A percentile compares a stretch with the other conserved stretches of the same genome.
phyloP scores from a whole-genome alignment of 2,113 vertebrate species.

The Ptychochromis oligacanthus region DNA sequence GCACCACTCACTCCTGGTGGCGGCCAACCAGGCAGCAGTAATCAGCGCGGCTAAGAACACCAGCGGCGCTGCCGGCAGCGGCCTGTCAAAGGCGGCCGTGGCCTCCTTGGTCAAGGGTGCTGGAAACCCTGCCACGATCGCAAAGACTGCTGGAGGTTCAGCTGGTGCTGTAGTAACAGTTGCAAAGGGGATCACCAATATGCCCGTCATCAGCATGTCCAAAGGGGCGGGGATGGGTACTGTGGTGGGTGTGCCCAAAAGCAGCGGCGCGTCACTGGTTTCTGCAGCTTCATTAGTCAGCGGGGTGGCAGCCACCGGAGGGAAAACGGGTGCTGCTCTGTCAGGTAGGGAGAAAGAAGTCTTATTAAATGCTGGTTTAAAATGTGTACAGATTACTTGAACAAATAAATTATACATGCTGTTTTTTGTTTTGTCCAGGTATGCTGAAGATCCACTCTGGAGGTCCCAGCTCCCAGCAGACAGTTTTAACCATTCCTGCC shows the following conservation, averaged over 20 bases:
- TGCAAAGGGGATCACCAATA: conserved; percentile 70
- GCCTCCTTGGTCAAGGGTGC: conserved; percentile 67
- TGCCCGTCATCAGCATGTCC: conserved; percentile 75
- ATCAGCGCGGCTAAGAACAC: conserved; percentile 79
- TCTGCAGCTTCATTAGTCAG: conserved; percentile 84
- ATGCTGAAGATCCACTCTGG: conserved; percentile 94
- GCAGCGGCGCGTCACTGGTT: conserved; percentile 71
- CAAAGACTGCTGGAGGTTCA: conserved; percentile 52
- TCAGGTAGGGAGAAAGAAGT: conserved; percentile 81
- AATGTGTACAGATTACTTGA: neutral
- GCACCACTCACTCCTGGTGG: conserved; percentile 76
- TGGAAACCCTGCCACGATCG: conserved; percentile 18
- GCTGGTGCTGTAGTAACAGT: conserved; percentile 55
- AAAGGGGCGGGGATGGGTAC: conserved; percentile 67
- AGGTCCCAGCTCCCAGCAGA: conserved; percentile 89
- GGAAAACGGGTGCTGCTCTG: conserved; percentile 83
- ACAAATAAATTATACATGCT: neutral
- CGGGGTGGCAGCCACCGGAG: conserved; percentile 66
- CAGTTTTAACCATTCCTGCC: conserved; percentile 90
- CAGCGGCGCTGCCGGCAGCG: conserved; percentile 58
- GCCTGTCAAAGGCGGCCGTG: conserved; percentile 63
- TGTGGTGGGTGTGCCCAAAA: conserved; percentile 70
- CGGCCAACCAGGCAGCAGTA: conserved; percentile 81
- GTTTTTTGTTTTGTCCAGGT: conserved; percentile 76
- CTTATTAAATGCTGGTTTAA: neutral